Base-by-base conservation (phyloP, 1,140 invertebrate species). In the Leptinotarsa texana region DNA sequence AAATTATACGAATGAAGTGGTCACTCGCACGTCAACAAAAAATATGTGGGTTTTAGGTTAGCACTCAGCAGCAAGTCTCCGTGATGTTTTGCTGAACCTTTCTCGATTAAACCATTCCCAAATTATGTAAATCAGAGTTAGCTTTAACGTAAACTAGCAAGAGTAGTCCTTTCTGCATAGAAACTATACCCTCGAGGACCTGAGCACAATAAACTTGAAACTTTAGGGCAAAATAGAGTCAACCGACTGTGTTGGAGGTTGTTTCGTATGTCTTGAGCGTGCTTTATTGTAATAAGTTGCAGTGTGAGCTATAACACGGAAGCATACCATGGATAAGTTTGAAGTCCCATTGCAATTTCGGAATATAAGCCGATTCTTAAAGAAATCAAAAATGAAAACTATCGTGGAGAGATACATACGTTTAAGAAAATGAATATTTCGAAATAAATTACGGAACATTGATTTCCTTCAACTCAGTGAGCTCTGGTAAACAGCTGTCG, bases 191-290 rank as follows among this genome's bases (percentile, higher is more conserved):
- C 74, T 57, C 47, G 63, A 27, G 62, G 47, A 69, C 65, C 57
- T 68, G 47, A 62, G 63, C 69, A 72, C 74, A 66, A 75, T 72
- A 75, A 75, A 75, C 74, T 75, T 63, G 63, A 75, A 72, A 75
- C 21, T 75, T 75, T 75, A 75, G 74, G 69, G 74, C 74, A 69
- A 66, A 42, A 24, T 42, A 27, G 65, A 66, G 71, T 72, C 71
- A 72, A 75, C 74, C 69, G 18, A 18, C 65, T 27, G 21, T 66
- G 65, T 66, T 66, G 22, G 15, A 66, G 22, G 65, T 66, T 42
- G 65, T 27, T 27, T 24, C 22, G 18, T 51, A 24, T 48, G 68
- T 69, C 48, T 69, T 69, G 17, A 22, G 21, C 68, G 21, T 69
- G 6, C 21, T 21, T 69, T 21, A 47, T 69, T 15, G 13, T 21